Evolutionary conservation across 2,797 vertebrate genomes (phyloP).

Genomic region (Sitta carolinensis): DNA sequence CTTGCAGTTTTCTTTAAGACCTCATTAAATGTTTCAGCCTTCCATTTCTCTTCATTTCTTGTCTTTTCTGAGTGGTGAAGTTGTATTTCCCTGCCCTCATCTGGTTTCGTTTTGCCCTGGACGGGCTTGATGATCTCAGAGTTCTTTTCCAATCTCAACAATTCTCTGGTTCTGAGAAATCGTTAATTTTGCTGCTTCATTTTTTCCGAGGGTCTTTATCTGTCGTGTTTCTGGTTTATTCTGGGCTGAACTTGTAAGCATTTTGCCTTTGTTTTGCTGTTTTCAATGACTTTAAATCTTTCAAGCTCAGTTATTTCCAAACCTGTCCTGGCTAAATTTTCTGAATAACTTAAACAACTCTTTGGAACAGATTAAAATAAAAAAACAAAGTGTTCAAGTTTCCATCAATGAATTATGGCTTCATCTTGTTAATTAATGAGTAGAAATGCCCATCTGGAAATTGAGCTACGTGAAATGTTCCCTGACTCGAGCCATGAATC

Average conservation of each 20-base stretch:
- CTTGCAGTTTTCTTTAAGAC: neutral
- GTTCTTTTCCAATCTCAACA: neutral
- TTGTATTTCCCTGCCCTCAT: neutral
- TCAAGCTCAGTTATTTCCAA: neutral
- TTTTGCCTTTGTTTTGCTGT: neutral
- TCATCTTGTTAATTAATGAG: conserved; percentile 30
- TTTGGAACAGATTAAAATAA: neutral
- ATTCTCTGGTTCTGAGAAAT: neutral
- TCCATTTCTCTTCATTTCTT: neutral
- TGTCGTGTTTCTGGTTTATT: neutral
- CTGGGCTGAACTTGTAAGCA: neutral
- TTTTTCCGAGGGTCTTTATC: neutral
- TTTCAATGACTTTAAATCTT: neutral
- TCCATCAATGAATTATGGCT: conserved; percentile 8
- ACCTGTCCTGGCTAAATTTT: neutral
- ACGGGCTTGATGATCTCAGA: neutral
- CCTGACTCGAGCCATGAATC: neutral
- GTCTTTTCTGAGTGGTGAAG: neutral
- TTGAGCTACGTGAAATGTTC: neutral
- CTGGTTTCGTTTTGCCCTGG: neutral
- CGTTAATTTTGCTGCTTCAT: neutral
- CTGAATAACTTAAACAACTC: neutral
- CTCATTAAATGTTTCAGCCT: neutral
- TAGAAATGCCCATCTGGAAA: conserved; percentile 30
- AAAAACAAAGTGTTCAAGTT: neutral